Conservation (phyloP, 2,797 vertebrate genomes). For the Clarias laeviceps region DNA sequence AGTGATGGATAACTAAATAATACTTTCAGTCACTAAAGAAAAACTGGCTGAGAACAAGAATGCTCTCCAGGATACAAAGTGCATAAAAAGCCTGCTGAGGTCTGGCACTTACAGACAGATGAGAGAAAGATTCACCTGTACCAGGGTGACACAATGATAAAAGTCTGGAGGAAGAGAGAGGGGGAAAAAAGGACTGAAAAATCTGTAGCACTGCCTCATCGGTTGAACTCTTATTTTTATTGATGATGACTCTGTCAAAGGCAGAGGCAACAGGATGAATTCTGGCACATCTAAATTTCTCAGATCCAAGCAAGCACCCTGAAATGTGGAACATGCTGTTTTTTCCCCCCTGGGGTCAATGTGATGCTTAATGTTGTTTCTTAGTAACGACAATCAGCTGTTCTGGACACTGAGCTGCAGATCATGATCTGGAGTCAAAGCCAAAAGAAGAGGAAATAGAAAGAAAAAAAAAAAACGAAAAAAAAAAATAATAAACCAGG, state of each 20-base stretch:
- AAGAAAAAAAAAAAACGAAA: too few relatives aligned
- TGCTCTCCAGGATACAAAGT: conserved; percentile 22
- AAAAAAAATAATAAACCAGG: not conserved
- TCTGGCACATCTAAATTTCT: conserved; percentile 19
- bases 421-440: not conserved
- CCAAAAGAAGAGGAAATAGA: not conserved
- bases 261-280: not conserved
- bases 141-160: conserved; percentile 11
- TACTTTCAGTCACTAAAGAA: conserved; percentile 17
- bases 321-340: not conserved
- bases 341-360: not conserved
- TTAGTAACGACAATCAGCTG: not conserved
- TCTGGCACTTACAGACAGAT: conserved; percentile 29
- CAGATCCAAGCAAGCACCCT: not conserved
- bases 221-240: conserved; percentile 3
- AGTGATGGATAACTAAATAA: conserved; percentile 33
- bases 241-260: conserved; percentile 26
- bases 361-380: not conserved
- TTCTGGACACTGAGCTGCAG: not conserved
- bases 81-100: conserved; percentile 15
- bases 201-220: not conserved
- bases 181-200: too few relatives aligned
- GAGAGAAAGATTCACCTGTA: conserved; percentile 18
- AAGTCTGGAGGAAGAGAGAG: not conserved
- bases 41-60: conserved; percentile 9